Evolutionary conservation across 2,797 vertebrate genomes (phyloP).

Genomic region (Pantherophis alleghaniensis): DNA sequence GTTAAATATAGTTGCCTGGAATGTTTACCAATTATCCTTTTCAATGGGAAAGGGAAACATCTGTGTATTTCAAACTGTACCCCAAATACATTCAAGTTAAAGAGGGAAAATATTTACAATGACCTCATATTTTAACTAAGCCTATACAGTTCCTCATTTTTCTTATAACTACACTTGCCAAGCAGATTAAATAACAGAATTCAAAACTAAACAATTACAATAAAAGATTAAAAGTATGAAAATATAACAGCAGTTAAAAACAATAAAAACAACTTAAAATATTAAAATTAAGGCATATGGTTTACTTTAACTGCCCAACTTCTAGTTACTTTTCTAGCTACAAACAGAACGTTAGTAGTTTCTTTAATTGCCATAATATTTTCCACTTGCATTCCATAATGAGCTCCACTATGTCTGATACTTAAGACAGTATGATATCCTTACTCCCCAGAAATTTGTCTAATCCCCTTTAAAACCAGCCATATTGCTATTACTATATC

Average conservation of each 20-base stretch:
- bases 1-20: not conserved
- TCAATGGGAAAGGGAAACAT: not conserved
- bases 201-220: not conserved
- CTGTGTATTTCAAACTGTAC: not conserved
- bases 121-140: not conserved
- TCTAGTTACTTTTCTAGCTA: not conserved
- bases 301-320: not conserved
- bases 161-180: not conserved
- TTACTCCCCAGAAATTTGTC: not conserved
- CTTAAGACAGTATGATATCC: not conserved
- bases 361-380: not conserved
- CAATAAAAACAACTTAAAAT: not conserved
- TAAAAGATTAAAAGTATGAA: not conserved
- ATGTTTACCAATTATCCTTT: not conserved
- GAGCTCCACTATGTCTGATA: not conserved
- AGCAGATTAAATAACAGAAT: not conserved
- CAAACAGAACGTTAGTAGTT: not conserved
- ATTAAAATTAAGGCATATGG: not conserved
- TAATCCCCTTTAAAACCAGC: not conserved
- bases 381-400: not conserved
- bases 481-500: not conserved
- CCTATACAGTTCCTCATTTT: not conserved
- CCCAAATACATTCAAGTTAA: not conserved
- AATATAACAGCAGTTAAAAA: not conserved
- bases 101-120: not conserved